Evolutionary conservation across 2,888 invertebrate genomes (phyloP), one percentile per base, ranked within the genome.

Genomic region (Trissonchulus sp.): DNA sequence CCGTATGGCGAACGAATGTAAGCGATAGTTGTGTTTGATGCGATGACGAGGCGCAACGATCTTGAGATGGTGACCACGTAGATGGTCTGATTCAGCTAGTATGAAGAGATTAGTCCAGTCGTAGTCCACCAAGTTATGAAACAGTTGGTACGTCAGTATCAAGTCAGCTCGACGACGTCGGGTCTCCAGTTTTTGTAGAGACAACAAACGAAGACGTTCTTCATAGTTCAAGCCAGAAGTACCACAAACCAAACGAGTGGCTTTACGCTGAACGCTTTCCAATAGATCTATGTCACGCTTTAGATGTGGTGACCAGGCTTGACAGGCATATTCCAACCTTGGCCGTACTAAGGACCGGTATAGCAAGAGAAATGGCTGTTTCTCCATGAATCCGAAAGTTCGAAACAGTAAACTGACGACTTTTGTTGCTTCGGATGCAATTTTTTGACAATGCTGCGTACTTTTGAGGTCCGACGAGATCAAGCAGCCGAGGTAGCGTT

Each of bases 331-430:
- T 60, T 60, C 60, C n/a, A n/a, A n/a, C n/a, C n/a, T n/a, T n/a
- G n/a, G n/a, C n/a, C n/a, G n/a, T n/a, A n/a, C n/a, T n/a, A 60
- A 60, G 60, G 18, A 18, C n/a, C 18, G 60, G 60, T 60, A 18
- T 60, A n/a, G n/a, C 60, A n/a, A n/a, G 60, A 60, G 60, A 60
- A 60, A 60, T n/a, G 60, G 60, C 60, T 18, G 60, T 60, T 60
- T 60, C 18, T 60, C 60, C 18, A 60, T 18, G n/a, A 60, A 18
- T 18, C 60, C 60, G n/a, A 60, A 60, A 60, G 60, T 18, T 18
- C 60, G 60, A 60, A n/a, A 60, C n/a, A 60, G 60, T 18, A 60
- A n/a, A 18, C 18, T 18, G 60, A 60, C n/a, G 18, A 60, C n/a
- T 18, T n/a, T 18, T 18, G 18, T 18, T 60, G 60, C 60, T n/a